Conservation (phyloP, 1,140 invertebrate genomes). For the Hylyphantes graminicola region DNA sequence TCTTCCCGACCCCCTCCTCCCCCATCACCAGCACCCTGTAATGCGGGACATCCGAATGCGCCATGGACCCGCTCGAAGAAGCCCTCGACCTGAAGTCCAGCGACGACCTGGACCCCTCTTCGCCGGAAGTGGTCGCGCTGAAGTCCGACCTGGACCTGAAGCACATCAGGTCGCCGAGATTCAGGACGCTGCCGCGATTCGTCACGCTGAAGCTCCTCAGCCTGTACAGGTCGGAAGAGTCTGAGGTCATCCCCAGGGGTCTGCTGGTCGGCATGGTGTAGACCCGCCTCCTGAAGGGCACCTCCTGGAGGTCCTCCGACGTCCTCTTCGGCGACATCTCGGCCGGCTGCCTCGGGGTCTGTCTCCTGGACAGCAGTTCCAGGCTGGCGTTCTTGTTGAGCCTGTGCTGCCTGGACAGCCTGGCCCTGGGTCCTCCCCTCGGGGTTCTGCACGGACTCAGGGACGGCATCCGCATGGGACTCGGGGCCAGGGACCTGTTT, state of each 20-base stretch:
- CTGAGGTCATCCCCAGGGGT: background rate
- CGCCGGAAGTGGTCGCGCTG: constrained; percentile 12
- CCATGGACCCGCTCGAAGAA: constrained; percentile 26
- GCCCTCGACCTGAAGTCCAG: constrained; percentile 34
- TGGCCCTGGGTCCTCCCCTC: background rate
- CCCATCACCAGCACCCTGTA: constrained; percentile 87
- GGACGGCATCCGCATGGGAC: constrained; percentile 27
- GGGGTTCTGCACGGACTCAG: constrained; percentile 4
- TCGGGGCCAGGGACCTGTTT: background rate
- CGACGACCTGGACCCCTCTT: background rate
- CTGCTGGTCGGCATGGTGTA: constrained; percentile 42
- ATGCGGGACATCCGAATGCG: background rate
- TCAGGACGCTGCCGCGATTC: constrained; percentile 81
- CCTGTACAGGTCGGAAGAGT: constrained; percentile 65
- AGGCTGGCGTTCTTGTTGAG: constrained; percentile 18
- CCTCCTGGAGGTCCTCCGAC: constrained; percentile 5
- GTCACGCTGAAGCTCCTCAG: constrained; percentile 89
- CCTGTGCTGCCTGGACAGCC: background rate
- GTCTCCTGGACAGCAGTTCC: constrained; percentile 16
- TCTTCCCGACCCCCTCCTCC: constrained; percentile 89
- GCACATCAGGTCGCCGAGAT: constrained; percentile 77
- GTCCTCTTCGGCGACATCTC: background rate
- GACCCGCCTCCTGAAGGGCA: constrained; percentile 34
- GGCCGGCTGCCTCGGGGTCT: background rate
- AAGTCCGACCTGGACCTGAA: constrained; percentile 61